Evolutionary conservation across 2,113 vertebrate genomes (phyloP), one percentile per base, ranked within the genome.

Genomic region (Erythrocercus mccallii): DNA sequence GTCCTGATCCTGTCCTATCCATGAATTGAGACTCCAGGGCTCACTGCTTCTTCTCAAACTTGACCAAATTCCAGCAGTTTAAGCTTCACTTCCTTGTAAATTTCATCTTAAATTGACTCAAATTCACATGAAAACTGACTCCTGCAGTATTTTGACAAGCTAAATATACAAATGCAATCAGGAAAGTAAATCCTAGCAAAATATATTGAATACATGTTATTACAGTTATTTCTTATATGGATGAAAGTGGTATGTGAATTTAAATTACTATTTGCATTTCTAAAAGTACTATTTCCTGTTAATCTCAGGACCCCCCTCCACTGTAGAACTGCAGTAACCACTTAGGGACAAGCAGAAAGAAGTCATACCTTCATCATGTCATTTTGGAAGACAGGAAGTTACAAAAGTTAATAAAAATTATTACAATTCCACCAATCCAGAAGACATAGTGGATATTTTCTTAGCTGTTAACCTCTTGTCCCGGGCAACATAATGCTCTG

Each of bases 191-290:
- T 48, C 30, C 25, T 50, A 42, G 42, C 11, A 35, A 76, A 68
- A 86, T 50, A 25, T 11, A 31, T 58, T 0, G 0, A 25, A 58
- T 31, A 27, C 5, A 37, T 27, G 6, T 31, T 42, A 42, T 22
- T 58, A 9, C 25, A 50, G 21, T 25, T 66, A 31, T 42, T 42
- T 58, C 3, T 42, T 42, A 66, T 35, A 10, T 25, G 7, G 16
- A 27, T 31, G 21, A 35, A 76, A 66, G 25, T 11, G 15, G 35
- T 17, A 50, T 42, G 13, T 37, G 16, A 50, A 76, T 66, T 85
- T 50, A 50, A 76, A 50, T 42, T 6, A 17, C 13, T 40, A 28
- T 38, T 54, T 38, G 10, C 16, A 9, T 57, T 48, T 66, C 21
- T 35, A 42, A 50, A 25, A 18, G 13, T 14, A 25, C 31, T 21